Evolutionary conservation across 2,113 vertebrate genomes (phyloP), one percentile per base, ranked within the genome.

Genomic region (Cacatua alba): DNA sequence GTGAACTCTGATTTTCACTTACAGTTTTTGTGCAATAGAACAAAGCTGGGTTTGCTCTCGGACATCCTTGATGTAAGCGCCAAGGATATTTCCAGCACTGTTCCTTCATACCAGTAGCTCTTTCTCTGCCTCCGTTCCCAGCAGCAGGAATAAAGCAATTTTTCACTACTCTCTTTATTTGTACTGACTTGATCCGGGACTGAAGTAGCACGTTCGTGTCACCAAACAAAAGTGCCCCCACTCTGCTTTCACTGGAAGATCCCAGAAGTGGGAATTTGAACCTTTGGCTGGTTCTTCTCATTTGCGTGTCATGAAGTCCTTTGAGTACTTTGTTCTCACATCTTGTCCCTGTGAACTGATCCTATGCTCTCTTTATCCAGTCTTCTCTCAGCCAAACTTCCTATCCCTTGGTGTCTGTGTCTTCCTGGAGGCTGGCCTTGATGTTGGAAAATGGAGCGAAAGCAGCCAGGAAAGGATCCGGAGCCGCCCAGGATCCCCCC

Each of bases 1-100:
- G 44, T 93, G 92, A 92, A 55, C 28, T 59, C 46, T 49, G 41
- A 7, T 77, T 89, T 86, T 83, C 91, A 76, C 26, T 46, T 65
- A 46, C 82, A 57, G 33, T 21, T 83, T 72, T 17, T 37, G 77
- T 95, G 87, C 91, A 70, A 67, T 72, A 86, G 49, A 88, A 52
- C 49, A 79, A 70, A 74, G 80, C 81, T 89, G 68, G 52, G 43
- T 60, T 95, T 95, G 96, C 91, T 86, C 59, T 82, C 87, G 95
- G 78, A 91, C 92, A 37, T 71, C 65, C 51, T 77, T 65, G 7
- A 67, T 41, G 5, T 51, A 46, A 94, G 94, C 0, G 86, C 96
- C 94, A 94, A 85, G 94, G 95, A 94, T 94, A 76, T 95, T 95
- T 92, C 84, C 96, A 92, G 83, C 77, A 79, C 94, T 95, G 64